Percentiles rank a stretch among this genome's conserved stretches.
phyloP scores from a whole-genome alignment of 92 coral and sea anemone species.

The Nematostella vectensis region DNA sequence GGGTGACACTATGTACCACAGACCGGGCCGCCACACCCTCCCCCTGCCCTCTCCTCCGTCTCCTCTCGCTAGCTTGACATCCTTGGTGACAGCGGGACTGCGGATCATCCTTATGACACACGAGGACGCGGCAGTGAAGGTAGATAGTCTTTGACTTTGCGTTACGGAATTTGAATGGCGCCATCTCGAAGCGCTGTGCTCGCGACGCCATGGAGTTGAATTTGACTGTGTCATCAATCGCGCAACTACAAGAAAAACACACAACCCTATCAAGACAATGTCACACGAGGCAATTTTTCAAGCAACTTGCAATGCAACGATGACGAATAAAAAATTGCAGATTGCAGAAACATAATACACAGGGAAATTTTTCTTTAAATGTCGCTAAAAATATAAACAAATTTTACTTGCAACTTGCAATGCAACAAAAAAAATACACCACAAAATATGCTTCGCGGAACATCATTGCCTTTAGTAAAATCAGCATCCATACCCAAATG shows the following conservation, averaged over 20 bases:
- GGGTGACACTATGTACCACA: conserved; percentile 38
- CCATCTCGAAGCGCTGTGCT: conserved; percentile 60
- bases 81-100: conserved; percentile 62
- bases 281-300: too few species aligned
- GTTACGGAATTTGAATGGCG: conserved; percentile 48
- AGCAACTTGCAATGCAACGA: too few species aligned
- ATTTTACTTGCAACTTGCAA: too few species aligned
- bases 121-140: conserved; percentile 71
- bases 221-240: conserved; percentile 43
- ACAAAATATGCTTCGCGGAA: too few species aligned
- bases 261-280: neutral
- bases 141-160: conserved; percentile 31
- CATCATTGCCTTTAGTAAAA: too few species aligned
- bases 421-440: too few species aligned
- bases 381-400: too few species aligned
- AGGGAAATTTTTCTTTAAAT: neutral
- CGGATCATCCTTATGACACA: conserved; percentile 51
- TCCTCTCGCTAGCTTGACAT: conserved; percentile 24
- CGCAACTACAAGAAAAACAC: conserved; percentile 27
- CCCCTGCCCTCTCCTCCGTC: conserved; percentile 20
- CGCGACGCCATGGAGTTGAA: conserved; percentile 35
- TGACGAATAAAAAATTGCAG: too few species aligned
- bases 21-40: conserved; percentile 14
- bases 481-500: too few species aligned
- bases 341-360: too few species aligned